phyloP scores from a whole-genome alignment of 2,113 vertebrate genomes.

The Eira barbara region DNA sequence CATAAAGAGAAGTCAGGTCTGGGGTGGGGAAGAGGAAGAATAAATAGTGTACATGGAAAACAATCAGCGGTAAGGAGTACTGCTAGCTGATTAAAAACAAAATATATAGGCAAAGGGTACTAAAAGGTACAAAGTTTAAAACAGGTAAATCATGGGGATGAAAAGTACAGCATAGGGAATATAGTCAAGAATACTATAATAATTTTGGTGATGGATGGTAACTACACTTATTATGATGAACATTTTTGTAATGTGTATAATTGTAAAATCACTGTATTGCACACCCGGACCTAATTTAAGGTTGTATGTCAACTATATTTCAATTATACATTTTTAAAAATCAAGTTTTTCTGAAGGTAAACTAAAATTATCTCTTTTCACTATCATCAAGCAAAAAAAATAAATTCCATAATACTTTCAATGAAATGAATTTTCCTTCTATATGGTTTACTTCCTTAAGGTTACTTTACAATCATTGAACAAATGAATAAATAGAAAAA shows the following conservation, averaged over 20 bases:
- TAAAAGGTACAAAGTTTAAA: background rate
- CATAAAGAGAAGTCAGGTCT: background rate
- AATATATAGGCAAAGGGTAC: background rate
- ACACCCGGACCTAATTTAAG: background rate
- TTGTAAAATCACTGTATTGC: background rate
- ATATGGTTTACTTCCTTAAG: background rate
- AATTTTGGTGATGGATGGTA: background rate
- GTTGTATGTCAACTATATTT: background rate
- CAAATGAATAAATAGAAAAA: background rate
- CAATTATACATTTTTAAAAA: background rate
- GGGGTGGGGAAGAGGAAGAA: background rate
- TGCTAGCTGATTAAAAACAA: background rate
- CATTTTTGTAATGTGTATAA: background rate
- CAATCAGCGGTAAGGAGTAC: background rate
- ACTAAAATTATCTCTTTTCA: background rate
- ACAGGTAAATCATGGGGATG: background rate
- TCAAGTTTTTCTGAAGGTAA: background rate
- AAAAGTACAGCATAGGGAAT: background rate
- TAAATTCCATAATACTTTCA: background rate
- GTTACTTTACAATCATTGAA: background rate
- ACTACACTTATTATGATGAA: background rate
- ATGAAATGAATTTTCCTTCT: background rate
- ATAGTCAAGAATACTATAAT: background rate
- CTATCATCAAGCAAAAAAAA: background rate
- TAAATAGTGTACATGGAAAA: background rate